Percentiles rank a stretch among this genome's conserved stretches.
These are phyloP conservation scores for Thymelicus lineola DNA, from an alignment of 2,888 invertebrate species.

Conservation along the genomic window DNA sequence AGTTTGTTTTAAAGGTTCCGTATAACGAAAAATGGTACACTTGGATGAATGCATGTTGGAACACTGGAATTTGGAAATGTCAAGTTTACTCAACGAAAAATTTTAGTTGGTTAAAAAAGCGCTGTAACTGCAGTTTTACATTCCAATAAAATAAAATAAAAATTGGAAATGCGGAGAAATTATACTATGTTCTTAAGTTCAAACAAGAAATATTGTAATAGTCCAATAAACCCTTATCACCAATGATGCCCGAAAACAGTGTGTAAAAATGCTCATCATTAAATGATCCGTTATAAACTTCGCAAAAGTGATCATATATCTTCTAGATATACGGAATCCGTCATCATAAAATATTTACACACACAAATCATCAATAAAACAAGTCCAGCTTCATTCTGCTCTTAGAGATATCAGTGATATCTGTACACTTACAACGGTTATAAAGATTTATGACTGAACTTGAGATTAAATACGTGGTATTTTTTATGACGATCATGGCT, in stretches of 20 bases:
- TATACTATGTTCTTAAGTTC: no score
- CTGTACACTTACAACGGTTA: constrained; percentile 19
- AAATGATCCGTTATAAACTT: neutral
- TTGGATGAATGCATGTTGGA: no score
- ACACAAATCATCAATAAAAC: constrained; percentile 29
- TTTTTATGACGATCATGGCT: neutral
- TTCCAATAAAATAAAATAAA: no score
- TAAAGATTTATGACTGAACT: constrained; percentile 38
- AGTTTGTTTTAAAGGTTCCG: no score
- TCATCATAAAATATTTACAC: constrained; percentile 6
- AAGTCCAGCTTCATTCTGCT: constrained; percentile 20
- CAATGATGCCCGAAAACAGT: no score
- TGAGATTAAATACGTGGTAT: constrained; percentile 37
- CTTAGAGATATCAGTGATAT: constrained; percentile 28
- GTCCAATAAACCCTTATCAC: no score
- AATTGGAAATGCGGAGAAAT: no score
- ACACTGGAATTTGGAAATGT: no score
- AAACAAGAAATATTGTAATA: no score
- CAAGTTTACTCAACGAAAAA: no score
- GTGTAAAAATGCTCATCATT: neutral
- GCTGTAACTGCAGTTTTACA: neutral
- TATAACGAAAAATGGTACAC: no score
- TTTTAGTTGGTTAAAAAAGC: no score
- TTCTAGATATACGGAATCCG: constrained; percentile 1
- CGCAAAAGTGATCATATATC: neutral